A percentile compares a stretch with the other conserved stretches of the same genome.
phyloP scores from a whole-genome alignment of 2,888 invertebrate species.

The Apamea monoglypha region DNA sequence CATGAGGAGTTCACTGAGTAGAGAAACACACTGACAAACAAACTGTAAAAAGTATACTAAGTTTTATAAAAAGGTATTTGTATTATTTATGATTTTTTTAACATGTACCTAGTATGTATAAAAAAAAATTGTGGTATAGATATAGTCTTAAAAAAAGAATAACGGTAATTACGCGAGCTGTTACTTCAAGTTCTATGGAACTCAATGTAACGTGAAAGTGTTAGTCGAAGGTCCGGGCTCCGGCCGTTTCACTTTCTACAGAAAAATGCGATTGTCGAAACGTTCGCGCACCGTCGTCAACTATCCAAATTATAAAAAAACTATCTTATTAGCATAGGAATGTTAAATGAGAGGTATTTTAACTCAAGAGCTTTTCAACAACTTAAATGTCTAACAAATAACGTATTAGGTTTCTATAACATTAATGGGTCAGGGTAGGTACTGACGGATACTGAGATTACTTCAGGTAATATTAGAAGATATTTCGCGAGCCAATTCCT shows the following conservation, averaged over 20 bases:
- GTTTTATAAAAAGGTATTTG: neutral
- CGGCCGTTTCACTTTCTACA: slow-evolving; percentile 84
- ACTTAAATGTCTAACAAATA: neutral
- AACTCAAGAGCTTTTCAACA: neutral
- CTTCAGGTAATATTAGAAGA: neutral
- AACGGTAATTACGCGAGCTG: slow-evolving; percentile 20
- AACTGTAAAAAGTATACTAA: neutral
- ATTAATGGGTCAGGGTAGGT: neutral
- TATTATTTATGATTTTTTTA: neutral
- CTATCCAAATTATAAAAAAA: slow-evolving; percentile 36
- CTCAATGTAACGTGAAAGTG: slow-evolving; percentile 79
- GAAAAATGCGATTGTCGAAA: slow-evolving; percentile 83
- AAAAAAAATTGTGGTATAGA: too few species aligned
- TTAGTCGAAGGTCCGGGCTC: slow-evolving; percentile 76
- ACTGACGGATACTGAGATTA: neutral
- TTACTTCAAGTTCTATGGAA: slow-evolving; percentile 61
- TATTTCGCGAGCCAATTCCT: too few species aligned
- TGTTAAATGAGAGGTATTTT: slow-evolving; percentile 9
- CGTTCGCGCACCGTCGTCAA: slow-evolving; percentile 57
- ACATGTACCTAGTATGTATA: neutral
- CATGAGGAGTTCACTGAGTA: neutral
- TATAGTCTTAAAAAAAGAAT: neutral
- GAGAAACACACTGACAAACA: neutral
- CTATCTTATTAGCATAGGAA: slow-evolving; percentile 28
- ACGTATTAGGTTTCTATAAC: neutral